phyloP scores from a whole-genome alignment of 2,113 vertebrate species.

The Alaudala cheleensis region DNA sequence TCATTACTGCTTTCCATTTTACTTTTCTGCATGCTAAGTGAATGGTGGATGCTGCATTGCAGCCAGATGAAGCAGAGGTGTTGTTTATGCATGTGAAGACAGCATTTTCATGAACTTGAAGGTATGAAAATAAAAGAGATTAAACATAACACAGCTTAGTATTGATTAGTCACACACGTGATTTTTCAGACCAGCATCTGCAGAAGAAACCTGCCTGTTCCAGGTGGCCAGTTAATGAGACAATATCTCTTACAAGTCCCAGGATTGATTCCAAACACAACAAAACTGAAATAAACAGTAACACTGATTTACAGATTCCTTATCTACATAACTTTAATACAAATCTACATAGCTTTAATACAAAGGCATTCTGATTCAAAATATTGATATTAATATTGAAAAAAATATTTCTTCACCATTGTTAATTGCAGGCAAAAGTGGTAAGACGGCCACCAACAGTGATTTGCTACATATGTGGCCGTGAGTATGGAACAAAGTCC shows the following conservation, averaged over 20 bases:
- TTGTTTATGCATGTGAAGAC: not conserved
- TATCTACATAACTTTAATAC: not conserved
- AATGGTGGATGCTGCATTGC: not conserved
- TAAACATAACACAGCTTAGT: not conserved
- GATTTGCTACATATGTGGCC: constrained; percentile 77
- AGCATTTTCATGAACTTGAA: not conserved
- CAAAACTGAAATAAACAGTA: not conserved
- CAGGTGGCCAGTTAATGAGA: not conserved
- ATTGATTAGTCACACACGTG: not conserved
- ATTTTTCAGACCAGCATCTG: not conserved
- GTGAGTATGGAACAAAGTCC: constrained; percentile 78
- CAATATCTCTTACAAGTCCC: not conserved
- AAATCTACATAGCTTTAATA: too few relatives aligned
- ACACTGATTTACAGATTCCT: not conserved
- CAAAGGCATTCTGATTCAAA: not conserved
- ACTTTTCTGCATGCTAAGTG: not conserved
- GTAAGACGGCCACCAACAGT: constrained; percentile 66
- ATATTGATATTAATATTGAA: not conserved
- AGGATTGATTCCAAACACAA: not conserved
- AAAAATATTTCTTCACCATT: not conserved
- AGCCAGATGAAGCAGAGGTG: not conserved
- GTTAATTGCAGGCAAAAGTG: constrained; percentile 65
- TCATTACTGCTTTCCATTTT: not conserved
- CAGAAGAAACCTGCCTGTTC: not conserved
- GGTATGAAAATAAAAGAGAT: not conserved